A percentile compares a stretch with the other conserved stretches of the same genome.
phyloP scores from a whole-genome alignment of 1,140 invertebrate genomes.

The Heliconius hermathena region DNA sequence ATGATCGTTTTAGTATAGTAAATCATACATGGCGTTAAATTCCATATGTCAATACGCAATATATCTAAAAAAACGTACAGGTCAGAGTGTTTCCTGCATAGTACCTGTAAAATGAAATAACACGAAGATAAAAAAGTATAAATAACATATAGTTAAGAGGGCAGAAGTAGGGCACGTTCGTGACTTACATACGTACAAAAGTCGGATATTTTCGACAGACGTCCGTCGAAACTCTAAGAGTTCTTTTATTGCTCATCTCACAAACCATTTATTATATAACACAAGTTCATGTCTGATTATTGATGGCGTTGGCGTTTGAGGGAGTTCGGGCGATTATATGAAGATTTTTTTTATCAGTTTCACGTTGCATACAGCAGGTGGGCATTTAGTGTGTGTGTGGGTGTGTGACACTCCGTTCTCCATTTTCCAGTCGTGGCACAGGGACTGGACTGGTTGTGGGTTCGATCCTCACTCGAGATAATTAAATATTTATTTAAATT shows the following conservation, averaged over 20 bases:
- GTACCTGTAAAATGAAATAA: too few species aligned
- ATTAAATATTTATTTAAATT: not conserved
- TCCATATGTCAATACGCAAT: too few species aligned
- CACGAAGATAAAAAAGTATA: not conserved
- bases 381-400: too few species aligned
- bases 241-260: not conserved
- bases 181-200: not conserved
- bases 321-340: not conserved
- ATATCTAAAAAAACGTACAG: too few species aligned
- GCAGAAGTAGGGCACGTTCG: not conserved
- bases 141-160: not conserved
- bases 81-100: too few species aligned
- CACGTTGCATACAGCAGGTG: too few species aligned
- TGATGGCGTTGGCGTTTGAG: not conserved
- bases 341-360: too few species aligned
- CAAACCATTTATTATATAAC: not conserved
- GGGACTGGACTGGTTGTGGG: not conserved
- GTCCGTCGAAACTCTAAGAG: not conserved
- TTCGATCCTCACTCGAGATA: not conserved
- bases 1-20: too few species aligned
- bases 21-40: too few species aligned
- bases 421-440: too few species aligned
- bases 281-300: not conserved
- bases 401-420: too few species aligned
- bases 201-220: not conserved